Conservation (phyloP, 2,113 vertebrate genomes). For the Paradoxurus hermaphroditus region DNA sequence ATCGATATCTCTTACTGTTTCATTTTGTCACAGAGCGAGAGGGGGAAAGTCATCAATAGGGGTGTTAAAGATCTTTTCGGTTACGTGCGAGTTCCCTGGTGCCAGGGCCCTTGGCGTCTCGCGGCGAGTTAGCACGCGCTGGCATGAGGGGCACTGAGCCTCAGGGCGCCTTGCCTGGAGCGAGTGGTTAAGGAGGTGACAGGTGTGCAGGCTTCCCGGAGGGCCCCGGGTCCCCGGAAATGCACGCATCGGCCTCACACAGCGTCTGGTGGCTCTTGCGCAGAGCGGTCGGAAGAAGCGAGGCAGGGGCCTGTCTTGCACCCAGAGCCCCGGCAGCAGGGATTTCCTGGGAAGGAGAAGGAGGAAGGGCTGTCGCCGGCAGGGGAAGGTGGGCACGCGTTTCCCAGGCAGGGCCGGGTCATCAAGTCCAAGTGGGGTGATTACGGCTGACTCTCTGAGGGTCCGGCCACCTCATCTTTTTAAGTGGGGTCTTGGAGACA, state of each 20-base stretch:
- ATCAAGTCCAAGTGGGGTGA: neutral
- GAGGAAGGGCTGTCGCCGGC: neutral
- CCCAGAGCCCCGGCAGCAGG: neutral
- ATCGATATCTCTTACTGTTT: conserved; percentile 70
- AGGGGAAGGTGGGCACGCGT: neutral
- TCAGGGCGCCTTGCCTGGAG: neutral
- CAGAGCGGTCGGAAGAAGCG: neutral
- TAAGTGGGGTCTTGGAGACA: neutral
- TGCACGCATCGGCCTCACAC: neutral
- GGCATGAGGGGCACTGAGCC: neutral
- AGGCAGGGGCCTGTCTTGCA: neutral
- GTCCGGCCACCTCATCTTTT: neutral
- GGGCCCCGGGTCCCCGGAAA: neutral
- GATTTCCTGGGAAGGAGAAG: neutral
- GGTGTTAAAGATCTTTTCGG: conserved; percentile 70
- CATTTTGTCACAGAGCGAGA: conserved; percentile 69
- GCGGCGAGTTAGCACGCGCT: conserved; percentile 34
- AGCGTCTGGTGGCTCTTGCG: neutral
- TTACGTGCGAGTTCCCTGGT: conserved; percentile 42
- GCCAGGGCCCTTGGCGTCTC: neutral
- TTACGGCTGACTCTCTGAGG: neutral
- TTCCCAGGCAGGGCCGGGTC: neutral
- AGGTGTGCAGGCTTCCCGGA: neutral
- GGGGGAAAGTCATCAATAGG: conserved; percentile 59
- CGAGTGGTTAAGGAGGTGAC: neutral